Evolutionary conservation across 2,888 invertebrate genomes (phyloP).

Genomic region (Escarpia spicata): DNA sequence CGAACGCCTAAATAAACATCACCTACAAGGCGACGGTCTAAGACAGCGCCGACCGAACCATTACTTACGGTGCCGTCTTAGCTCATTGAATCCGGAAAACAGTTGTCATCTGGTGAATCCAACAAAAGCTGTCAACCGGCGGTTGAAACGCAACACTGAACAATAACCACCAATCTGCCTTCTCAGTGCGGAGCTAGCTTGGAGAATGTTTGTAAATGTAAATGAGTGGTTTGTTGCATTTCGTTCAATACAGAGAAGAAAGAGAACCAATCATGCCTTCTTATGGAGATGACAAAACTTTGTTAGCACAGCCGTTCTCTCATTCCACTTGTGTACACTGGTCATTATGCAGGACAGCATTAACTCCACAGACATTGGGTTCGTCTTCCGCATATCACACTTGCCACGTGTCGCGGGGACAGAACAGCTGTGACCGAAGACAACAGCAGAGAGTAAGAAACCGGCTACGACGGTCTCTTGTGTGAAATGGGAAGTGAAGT

Average conservation of each 20-base stretch:
- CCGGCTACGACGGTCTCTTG: not conserved
- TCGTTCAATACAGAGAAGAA: not conserved
- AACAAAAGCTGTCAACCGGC: too few species aligned
- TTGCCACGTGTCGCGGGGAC: not conserved
- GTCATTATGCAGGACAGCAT: not conserved
- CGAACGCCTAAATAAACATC: not conserved
- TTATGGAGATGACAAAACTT: not conserved
- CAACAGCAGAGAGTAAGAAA: not conserved
- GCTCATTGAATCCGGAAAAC: too few species aligned
- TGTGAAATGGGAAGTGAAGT: not conserved
- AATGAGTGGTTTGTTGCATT: not conserved
- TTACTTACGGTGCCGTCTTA: too few species aligned
- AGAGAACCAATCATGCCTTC: not conserved
- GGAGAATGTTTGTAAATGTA: not conserved
- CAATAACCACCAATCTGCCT: not conserved
- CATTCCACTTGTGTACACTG: not conserved
- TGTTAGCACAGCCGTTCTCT: not conserved
- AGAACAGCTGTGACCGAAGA: not conserved
- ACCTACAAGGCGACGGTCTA: not conserved
- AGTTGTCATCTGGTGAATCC: too few species aligned
- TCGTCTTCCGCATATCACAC: not conserved
- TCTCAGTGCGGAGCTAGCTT: not conserved
- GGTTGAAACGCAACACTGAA: not conserved
- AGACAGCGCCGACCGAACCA: too few species aligned
- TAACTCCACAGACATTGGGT: not conserved